Conservation (phyloP, 2,888 invertebrate genomes). For the Gymnosoma rotundatum region DNA sequence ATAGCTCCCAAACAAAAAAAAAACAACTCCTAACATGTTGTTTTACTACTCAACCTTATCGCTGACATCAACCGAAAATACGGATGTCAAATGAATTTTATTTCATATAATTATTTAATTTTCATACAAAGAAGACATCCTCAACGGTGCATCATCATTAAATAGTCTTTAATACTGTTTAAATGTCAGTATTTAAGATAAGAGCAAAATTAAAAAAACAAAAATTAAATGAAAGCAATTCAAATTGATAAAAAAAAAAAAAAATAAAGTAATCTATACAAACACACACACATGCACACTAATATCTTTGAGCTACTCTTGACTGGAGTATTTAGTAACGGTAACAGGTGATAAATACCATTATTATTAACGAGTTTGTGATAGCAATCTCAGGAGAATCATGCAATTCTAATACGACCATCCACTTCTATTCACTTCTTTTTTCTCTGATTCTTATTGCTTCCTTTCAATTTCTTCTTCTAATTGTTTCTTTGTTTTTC, state of each 20-base stretch:
- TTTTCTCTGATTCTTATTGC: neutral
- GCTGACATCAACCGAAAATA: neutral
- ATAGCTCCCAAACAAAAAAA: neutral
- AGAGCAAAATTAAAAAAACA: neutral
- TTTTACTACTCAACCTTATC: neutral
- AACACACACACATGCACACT: neutral
- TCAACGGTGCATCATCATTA: neutral
- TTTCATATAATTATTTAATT: conserved; percentile 11
- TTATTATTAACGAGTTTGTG: neutral
- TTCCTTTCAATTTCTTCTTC: neutral
- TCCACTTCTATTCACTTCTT: neutral
- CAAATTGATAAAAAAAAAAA: conserved; percentile 41
- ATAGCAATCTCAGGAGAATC: neutral
- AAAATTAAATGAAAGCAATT: conserved; percentile 16
- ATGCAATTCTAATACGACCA: neutral
- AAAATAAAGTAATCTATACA: no score
- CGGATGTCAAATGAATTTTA: neutral
- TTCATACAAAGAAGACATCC: neutral
- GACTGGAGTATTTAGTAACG: conserved; percentile 15
- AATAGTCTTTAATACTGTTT: conserved; percentile 13
- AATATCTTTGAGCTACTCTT: neutral
- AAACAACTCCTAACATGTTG: neutral
- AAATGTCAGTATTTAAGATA: conserved; percentile 27
- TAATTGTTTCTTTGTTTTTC: neutral
- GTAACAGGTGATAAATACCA: conserved; percentile 34